These are phyloP conservation scores for Potamilus streckersoni DNA, from an alignment of 1,140 invertebrate genomes.

Conservation along the genomic window DNA sequence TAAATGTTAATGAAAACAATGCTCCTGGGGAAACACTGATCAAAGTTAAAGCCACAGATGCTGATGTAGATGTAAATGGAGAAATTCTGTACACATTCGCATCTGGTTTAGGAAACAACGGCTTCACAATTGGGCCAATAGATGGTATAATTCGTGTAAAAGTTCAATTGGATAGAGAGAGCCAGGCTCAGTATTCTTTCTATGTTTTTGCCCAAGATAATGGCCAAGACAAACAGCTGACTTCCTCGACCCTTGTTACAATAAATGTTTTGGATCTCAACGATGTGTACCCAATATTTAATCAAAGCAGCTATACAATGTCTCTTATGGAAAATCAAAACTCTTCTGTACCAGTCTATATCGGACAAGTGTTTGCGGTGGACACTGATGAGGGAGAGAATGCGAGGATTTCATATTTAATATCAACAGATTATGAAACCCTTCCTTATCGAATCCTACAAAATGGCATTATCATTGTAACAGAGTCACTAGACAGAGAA, in stretches of 20 bases:
- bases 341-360: conserved; percentile 11
- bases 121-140: conserved; percentile 45
- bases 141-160: conserved; percentile 42
- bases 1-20: conserved; percentile 49
- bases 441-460: conserved; percentile 36
- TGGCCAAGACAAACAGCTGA: conserved; percentile 70
- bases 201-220: conserved; percentile 37
- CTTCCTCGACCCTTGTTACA: conserved; percentile 75
- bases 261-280: conserved; percentile 80
- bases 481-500: conserved; percentile 39
- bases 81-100: conserved; percentile 37
- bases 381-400: conserved; percentile 39
- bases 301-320: conserved; percentile 22
- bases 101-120: background rate
- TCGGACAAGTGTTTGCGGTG: conserved; percentile 38
- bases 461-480: conserved; percentile 25
- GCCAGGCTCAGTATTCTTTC: conserved; percentile 17
- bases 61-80: conserved; percentile 48
- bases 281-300: conserved; percentile 87
- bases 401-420: conserved; percentile 46
- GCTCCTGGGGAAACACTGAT: conserved; percentile 37
- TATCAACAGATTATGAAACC: conserved; percentile 70
- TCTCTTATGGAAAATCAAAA: conserved; percentile 27
- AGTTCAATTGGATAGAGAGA: conserved; percentile 45
- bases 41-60: conserved; percentile 53